A percentile compares a stretch with the other conserved stretches of the same genome.
Evolutionary conservation across 2,113 vertebrate species (phyloP).

Genomic region (Colossoma macropomum): DNA sequence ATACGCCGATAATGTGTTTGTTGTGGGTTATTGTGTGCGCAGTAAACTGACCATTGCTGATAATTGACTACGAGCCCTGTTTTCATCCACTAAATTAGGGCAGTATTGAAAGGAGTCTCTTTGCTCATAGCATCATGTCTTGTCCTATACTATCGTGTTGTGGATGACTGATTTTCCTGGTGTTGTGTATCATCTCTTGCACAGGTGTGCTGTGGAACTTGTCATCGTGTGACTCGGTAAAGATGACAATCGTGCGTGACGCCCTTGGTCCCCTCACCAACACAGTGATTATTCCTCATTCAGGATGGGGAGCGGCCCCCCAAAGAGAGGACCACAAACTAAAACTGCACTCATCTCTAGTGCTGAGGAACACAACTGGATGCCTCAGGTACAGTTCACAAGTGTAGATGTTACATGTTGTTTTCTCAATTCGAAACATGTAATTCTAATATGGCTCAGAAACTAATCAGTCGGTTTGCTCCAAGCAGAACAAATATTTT

Average conservation of each 20-base stretch:
- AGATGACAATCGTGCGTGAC: constrained; percentile 97
- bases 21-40: background rate
- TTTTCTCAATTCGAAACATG: too few relatives aligned
- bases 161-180: background rate
- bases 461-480: too few relatives aligned
- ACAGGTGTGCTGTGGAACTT: constrained; percentile 97
- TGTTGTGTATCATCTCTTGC: background rate
- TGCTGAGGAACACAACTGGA: constrained; percentile 94
- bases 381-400: constrained; percentile 87
- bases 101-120: background rate
- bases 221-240: constrained; percentile 94
- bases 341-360: constrained; percentile 93
- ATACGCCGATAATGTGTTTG: background rate
- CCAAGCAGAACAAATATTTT: too few relatives aligned
- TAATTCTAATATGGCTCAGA: too few relatives aligned
- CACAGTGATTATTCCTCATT: constrained; percentile 96
- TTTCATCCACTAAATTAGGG: background rate
- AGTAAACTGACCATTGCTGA: background rate
- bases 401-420: background rate
- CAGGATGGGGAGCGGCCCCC: constrained; percentile 92
- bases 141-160: background rate
- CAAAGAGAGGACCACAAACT: constrained; percentile 92
- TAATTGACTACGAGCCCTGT: background rate
- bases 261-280: constrained; percentile 91
- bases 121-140: background rate